Conservation (phyloP, 1,140 invertebrate species). For the Listronotus bonariensis region DNA sequence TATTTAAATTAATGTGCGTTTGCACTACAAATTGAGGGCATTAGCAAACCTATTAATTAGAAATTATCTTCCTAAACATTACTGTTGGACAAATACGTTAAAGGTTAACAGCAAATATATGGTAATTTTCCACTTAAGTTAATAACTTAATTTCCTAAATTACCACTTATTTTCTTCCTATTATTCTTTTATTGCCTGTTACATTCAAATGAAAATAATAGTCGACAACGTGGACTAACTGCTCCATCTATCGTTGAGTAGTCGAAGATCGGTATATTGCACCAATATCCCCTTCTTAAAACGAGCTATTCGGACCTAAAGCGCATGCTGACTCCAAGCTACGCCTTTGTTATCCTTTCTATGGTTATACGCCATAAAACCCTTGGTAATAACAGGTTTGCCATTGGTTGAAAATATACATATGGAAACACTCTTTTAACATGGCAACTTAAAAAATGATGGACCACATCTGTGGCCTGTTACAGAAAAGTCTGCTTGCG, state of each 20-base stretch:
- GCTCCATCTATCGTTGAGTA: neutral
- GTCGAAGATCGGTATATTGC: neutral
- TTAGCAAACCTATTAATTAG: too few species aligned
- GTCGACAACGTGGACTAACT: neutral
- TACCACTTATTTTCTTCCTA: neutral
- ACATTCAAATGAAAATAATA: neutral
- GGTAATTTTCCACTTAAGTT: slow-evolving; percentile 3
- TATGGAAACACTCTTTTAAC: slow-evolving; percentile 10
- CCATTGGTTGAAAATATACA: slow-evolving; percentile 7
- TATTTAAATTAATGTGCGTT: too few species aligned
- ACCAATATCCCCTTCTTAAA: neutral
- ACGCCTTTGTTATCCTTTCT: neutral
- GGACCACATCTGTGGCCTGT: slow-evolving; percentile 3
- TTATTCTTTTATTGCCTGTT: neutral
- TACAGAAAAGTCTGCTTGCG: slow-evolving; percentile 1
- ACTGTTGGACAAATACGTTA: too few species aligned
- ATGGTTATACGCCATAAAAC: slow-evolving; percentile 1
- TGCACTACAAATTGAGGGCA: too few species aligned
- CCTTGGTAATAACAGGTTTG: slow-evolving; percentile 3
- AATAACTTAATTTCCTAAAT: slow-evolving; percentile 7
- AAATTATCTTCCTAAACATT: too few species aligned
- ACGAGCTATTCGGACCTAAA: neutral
- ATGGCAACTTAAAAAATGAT: slow-evolving; percentile 15
- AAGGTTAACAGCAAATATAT: neutral
- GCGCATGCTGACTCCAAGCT: slow-evolving; percentile 1